phyloP scores from a whole-genome alignment of 2,113 vertebrate genomes.

The Indicator indicator region DNA sequence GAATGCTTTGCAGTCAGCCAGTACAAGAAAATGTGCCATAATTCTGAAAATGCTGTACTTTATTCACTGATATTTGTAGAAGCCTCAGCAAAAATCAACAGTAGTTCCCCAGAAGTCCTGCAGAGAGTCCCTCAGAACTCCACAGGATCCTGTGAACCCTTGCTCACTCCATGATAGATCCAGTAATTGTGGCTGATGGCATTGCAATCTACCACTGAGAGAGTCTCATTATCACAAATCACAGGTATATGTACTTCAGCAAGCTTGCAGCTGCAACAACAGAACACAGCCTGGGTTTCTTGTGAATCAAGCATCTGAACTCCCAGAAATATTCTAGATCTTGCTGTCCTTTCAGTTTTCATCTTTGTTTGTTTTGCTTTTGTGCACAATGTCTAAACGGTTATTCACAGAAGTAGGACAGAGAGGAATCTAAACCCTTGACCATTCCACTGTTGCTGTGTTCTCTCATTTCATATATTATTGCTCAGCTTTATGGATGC shows the following conservation, averaged over 20 bases:
- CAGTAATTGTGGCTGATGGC: conserved; percentile 39
- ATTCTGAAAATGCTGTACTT: not conserved
- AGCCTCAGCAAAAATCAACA: conserved; percentile 25
- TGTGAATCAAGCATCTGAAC: not conserved
- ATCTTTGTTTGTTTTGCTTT: not conserved
- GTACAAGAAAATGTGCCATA: not conserved
- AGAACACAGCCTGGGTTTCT: not conserved
- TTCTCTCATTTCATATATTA: not conserved
- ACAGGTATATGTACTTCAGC: not conserved
- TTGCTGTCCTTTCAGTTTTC: not conserved
- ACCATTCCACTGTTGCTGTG: not conserved
- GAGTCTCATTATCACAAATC: conserved; percentile 16
- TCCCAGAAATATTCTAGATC: not conserved
- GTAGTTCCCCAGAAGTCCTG: not conserved
- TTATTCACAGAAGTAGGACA: not conserved
- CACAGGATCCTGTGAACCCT: conserved; percentile 16
- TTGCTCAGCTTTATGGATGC: not conserved
- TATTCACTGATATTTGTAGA: not conserved
- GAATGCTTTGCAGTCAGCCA: not conserved
- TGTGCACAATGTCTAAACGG: not conserved
- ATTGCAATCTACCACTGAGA: conserved; percentile 28
- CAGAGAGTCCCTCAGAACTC: not conserved
- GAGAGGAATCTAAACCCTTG: not conserved
- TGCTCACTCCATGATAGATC: not conserved
- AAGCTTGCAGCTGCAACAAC: not conserved